Evolutionary conservation across 2,888 invertebrate genomes (phyloP).

Genomic region (Agrypnus murinus): DNA sequence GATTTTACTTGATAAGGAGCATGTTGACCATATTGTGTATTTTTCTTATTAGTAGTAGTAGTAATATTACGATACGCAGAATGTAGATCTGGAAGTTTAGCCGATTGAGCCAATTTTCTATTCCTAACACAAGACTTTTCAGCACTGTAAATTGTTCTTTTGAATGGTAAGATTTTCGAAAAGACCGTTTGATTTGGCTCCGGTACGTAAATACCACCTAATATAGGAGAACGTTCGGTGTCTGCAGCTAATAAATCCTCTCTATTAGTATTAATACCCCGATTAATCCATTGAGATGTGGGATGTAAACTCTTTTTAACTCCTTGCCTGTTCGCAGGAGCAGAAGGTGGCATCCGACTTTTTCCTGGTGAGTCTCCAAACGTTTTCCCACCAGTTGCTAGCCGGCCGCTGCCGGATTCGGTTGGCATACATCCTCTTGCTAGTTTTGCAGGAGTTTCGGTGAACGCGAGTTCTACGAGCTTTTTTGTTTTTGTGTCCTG

Average conservation of each 20-base stretch:
- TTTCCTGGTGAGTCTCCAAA: constrained; percentile 41
- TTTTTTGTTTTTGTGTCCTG: constrained; percentile 28
- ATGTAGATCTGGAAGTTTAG: too few relatives aligned
- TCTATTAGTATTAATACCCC: neutral
- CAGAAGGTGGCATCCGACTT: constrained; percentile 25
- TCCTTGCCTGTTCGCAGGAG: constrained; percentile 12
- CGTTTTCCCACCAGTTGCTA: constrained; percentile 56
- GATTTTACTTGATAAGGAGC: too few relatives aligned
- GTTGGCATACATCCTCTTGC: constrained; percentile 41
- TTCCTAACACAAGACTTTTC: neutral
- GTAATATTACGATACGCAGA: too few relatives aligned
- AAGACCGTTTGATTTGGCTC: neutral
- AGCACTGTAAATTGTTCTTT: neutral
- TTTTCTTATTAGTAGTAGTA: too few relatives aligned
- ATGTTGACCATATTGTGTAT: too few relatives aligned
- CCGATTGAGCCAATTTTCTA: too few relatives aligned
- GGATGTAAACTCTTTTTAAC: constrained; percentile 2
- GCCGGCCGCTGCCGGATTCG: constrained; percentile 52
- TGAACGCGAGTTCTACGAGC: constrained; percentile 35
- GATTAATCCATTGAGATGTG: neutral
- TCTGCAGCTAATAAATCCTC: neutral
- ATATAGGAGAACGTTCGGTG: neutral
- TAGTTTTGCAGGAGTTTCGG: constrained; percentile 22
- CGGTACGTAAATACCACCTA: neutral
- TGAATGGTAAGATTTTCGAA: neutral